A percentile compares a stretch with the other conserved stretches of the same genome.
These are phyloP conservation scores for Drosophila lini DNA, from an alignment of 1,140 invertebrate genomes.

Conservation along the genomic window DNA sequence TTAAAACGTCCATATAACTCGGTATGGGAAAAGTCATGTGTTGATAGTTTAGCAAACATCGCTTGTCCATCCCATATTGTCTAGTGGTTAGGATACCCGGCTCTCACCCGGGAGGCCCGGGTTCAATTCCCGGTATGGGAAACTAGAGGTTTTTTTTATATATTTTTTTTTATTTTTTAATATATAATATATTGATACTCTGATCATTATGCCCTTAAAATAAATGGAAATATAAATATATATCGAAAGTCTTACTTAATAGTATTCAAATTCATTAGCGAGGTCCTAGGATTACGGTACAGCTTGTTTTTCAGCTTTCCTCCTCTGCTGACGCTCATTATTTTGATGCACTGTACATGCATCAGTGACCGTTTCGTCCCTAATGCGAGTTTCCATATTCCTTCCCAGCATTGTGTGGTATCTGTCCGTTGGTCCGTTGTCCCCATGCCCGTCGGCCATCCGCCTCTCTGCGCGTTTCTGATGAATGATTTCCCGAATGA, in stretches of 20 bases:
- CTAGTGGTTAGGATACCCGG: slow-evolving; percentile 94
- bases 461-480: slow-evolving; percentile 12
- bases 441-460: slow-evolving; percentile 4
- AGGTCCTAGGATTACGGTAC: background rate
- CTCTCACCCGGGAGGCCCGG: slow-evolving; percentile 92
- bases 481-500: slow-evolving; percentile 47
- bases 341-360: slow-evolving; percentile 8
- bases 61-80: slow-evolving; percentile 85
- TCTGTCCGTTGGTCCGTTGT: background rate
- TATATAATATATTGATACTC: background rate
- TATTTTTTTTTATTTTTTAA: background rate
- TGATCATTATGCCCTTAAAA: background rate
- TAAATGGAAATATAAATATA: background rate
- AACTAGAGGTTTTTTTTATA: slow-evolving; percentile 43
- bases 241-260: background rate
- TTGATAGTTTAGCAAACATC: background rate
- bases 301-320: background rate
- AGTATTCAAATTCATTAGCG: background rate
- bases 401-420: background rate
- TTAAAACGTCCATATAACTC: background rate
- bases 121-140: slow-evolving; percentile 94
- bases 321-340: background rate
- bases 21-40: too few species aligned
- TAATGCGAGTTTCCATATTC: slow-evolving; percentile 31
- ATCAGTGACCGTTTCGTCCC: slow-evolving; percentile 38